Base-by-base conservation (phyloP, 2,888 invertebrate species). In the Eulithis prunata region DNA sequence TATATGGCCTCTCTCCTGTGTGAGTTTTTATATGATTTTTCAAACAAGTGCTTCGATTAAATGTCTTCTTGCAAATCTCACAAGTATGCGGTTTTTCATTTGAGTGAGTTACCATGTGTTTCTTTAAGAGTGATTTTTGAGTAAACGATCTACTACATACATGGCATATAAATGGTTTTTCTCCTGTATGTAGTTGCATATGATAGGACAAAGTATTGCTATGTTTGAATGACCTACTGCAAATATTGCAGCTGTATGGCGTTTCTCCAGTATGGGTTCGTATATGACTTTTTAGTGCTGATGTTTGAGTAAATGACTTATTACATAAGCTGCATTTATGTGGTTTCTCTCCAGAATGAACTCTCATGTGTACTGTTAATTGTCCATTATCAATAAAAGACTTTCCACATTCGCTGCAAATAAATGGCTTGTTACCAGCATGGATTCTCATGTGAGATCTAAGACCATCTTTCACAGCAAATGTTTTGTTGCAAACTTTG, bases 211-310 rank as follows among this genome's bases (percentile, higher is more conserved):
- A 53, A 10, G 59, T 60, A 36, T 57, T 67, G 46, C 55, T 63
- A 10, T 57, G 59, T 36, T 56, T 63, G 12, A 57, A 67, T n/a
- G 66, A 46, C 45, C 60, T 56, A 43, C 53, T 56, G 32, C 66
- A 67, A n/a, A 63, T 41, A n/a, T 53, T 52, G 43, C 66, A 67
- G n/a, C 14, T 58, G 38, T 56, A 66, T 36, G 66, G 62, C 2
- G 51, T 62, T 62, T 66, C 62, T 14, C 66, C 66, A 10, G 66
- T 66, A 32, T 66, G 66, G n/a, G 55, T 66, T 7, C 61, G 54
- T 54, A 66, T 66, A 45, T 66, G 66, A 13, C 62, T 58, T 51
- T 62, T 66, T 13, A 66, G 28, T 12, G 62, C 62, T 12, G 61
- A 57, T 21, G 66, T 58, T 38, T 58, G 62, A 38, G 62, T 53